phyloP scores from a whole-genome alignment of 2,797 vertebrate species.

The Margarornis squamiger region DNA sequence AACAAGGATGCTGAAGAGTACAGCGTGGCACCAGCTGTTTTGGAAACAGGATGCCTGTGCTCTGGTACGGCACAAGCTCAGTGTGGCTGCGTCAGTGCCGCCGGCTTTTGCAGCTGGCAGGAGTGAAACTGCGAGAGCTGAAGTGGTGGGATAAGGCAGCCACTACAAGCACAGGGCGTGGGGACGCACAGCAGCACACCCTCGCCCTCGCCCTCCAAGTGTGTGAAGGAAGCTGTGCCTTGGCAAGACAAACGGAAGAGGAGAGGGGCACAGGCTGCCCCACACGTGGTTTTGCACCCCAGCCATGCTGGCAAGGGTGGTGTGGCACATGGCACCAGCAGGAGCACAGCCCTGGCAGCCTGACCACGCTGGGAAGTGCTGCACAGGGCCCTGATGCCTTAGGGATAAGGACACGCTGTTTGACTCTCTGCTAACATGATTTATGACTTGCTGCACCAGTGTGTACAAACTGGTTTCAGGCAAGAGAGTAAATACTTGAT shows the following conservation, averaged over 20 bases:
- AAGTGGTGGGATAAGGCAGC: neutral
- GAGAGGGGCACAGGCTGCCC: neutral
- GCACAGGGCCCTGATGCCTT: neutral
- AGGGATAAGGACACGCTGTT: neutral
- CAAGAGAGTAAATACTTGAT: neutral
- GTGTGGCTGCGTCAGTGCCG: neutral
- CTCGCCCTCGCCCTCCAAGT: rapidly evolving
- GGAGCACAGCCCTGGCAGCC: neutral
- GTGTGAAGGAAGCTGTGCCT: neutral
- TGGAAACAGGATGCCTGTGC: slow-evolving; percentile 15
- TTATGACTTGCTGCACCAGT: neutral
- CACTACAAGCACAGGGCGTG: neutral
- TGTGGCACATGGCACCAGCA: neutral
- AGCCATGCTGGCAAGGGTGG: neutral
- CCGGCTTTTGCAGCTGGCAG: neutral
- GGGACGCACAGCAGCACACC: neutral
- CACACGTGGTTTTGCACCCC: rapidly evolving
- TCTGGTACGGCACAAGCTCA: rapidly evolving
- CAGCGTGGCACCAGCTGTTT: neutral
- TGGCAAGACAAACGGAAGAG: rapidly evolving
- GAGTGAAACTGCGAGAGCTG: neutral
- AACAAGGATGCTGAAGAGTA: neutral
- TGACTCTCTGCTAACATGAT: neutral
- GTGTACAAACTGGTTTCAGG: neutral
- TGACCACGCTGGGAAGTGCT: neutral